phyloP scores from a whole-genome alignment of 2,113 vertebrate species.

The Zosterops borbonicus region DNA sequence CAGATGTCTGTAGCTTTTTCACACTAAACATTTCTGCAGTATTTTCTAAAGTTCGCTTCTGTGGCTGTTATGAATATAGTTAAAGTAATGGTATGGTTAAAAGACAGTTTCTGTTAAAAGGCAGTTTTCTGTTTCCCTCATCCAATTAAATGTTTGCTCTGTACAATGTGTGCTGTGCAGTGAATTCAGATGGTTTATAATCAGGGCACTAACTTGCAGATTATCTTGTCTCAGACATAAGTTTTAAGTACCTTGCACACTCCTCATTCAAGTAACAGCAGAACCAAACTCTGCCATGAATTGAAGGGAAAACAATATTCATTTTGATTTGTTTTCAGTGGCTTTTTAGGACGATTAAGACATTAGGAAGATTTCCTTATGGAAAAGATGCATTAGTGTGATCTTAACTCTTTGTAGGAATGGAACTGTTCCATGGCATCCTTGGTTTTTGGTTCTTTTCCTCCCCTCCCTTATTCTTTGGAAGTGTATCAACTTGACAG shows the following conservation, averaged over 20 bases:
- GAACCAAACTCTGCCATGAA: not conserved
- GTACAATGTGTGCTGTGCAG: not conserved
- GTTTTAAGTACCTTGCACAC: not conserved
- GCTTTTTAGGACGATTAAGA: not conserved
- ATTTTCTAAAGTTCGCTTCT: not conserved
- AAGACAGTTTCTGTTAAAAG: not conserved
- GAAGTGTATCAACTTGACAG: not conserved
- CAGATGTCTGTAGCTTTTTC: not conserved
- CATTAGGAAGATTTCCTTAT: not conserved
- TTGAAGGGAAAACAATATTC: not conserved
- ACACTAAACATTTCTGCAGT: not conserved
- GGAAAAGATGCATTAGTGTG: not conserved
- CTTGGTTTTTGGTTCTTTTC: not conserved
- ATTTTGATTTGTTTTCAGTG: not conserved
- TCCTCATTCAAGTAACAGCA: not conserved
- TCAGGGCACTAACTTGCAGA: not conserved
- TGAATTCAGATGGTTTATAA: not conserved
- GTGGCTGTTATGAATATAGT: not conserved
- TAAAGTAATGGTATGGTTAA: not conserved
- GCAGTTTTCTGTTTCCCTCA: not conserved
- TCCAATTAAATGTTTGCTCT: not conserved
- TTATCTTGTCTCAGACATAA: slow-evolving; percentile 12
- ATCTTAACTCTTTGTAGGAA: not conserved
- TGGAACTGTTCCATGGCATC: not conserved
- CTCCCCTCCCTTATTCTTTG: not conserved